Percentiles rank a stretch among this genome's conserved stretches.
phyloP scores from a whole-genome alignment of 2,113 vertebrate genomes.

The Xenotilapia flavipinnis region DNA sequence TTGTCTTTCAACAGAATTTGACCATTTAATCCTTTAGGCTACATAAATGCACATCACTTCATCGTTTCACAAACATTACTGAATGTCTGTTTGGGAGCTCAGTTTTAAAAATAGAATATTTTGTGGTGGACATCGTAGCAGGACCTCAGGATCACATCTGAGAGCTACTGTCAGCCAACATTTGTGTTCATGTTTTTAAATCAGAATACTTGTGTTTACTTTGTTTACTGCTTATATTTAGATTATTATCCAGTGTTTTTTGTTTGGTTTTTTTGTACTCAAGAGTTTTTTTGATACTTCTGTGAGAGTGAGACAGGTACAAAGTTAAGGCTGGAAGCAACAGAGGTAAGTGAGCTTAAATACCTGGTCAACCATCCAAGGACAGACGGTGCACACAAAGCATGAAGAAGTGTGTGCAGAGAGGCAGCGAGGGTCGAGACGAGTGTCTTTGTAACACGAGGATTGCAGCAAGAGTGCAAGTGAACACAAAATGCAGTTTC shows the following conservation, averaged over 20 bases:
- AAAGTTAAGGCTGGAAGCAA: fast-evolving
- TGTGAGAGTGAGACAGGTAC: neutral
- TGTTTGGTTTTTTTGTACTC: too few relatives aligned
- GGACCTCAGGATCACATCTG: neutral
- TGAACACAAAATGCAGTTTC: neutral
- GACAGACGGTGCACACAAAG: neutral
- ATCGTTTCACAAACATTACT: neutral
- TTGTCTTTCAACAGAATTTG: neutral
- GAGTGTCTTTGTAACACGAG: neutral
- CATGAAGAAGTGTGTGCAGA: fast-evolving
- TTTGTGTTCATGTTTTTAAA: neutral
- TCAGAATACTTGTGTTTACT: neutral
- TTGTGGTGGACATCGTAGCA: neutral
- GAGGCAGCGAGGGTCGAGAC: fast-evolving
- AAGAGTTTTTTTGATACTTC: neutral
- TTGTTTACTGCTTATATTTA: neutral
- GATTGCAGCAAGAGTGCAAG: neutral
- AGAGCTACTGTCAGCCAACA: neutral
- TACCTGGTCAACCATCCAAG: neutral
- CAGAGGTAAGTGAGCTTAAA: neutral
- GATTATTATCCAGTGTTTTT: neutral
- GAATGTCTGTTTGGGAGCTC: fast-evolving
- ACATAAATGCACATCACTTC: neutral
- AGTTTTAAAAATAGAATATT: neutral
- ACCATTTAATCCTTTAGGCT: neutral